Base-by-base conservation (phyloP, 2,888 invertebrate genomes). In the Agrochola circellaris region DNA sequence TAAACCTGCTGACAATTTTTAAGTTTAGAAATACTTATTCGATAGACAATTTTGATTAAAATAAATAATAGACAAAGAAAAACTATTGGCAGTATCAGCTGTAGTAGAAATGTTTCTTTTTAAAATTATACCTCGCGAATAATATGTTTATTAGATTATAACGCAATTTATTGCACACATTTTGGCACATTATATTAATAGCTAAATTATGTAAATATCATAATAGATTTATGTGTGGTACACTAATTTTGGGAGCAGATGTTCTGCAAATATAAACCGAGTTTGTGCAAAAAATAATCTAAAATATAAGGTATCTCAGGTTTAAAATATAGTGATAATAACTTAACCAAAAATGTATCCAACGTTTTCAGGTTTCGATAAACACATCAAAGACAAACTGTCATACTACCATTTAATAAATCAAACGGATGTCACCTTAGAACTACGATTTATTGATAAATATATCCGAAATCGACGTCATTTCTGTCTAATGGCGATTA, bases 401-500 rank as follows among this genome's bases (percentile, higher is more conserved):
- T 54, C n/a, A 54, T 17, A 20, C 17, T 17, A 15, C 13, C 42
- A 54, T 45, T 58, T 60, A 58, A 73, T 73, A 64, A 60, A 72
- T 65, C 15, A 78, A 68, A 72, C 30, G 75, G 56, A 69, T 17
- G 20, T 71, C 58, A 65, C 26, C 11, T 69, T 66, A 38, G 34
- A 77, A 45, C n/a, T 30, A 42, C 48, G 42, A 69, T 83, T 70
- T 77, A 81, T 81, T 79, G 85, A 82, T 73, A 81, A 80, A 73
- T n/a, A 30, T 42, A 80, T 75, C 65, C 66, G 48, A 79, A 79
- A 79, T 79, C 69, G 74, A 77, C 75, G 79, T 73, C 71, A 72
- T 75, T 85, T 82, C 68, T 73, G 70, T 56, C 67, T 67, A 77
- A 77, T 77, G 73, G 51, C 74, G 66, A 88, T 84, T 82, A 83